Evolutionary conservation across 2,797 vertebrate species (phyloP), one percentile per base, ranked within the genome.

Genomic region (Psittacula echo): DNA sequence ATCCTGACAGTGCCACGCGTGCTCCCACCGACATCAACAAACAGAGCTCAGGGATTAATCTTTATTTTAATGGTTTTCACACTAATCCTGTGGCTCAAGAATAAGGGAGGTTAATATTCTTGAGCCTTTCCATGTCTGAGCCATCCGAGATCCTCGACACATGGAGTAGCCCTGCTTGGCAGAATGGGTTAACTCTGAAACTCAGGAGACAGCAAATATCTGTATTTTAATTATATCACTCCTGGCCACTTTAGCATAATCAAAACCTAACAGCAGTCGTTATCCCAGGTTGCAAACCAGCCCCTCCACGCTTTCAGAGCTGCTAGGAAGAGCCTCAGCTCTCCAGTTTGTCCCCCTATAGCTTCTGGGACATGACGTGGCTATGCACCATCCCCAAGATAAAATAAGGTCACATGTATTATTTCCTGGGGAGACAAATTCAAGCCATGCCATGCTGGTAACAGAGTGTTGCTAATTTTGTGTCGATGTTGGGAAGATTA

Each of bases 171-270:
- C 65, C 21, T 27, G 68, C 75, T 67, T 30, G 37, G 48, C 65
- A 53, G 72, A 85, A n/a, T 3, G 44, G 51, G 22, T 58, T 93
- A 81, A 41, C 21, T 24, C 47, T 17, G 62, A 75, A 84, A 41
- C n/a, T 73, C n/a, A 1, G 44, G 70, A 90, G 73, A 70, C 75
- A 73, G 58, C 54, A 54, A 70, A 79, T 78, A 66, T 76, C 54
- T 82, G 2, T 34, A 64, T 79, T 95, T 95, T 82, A 73, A 71
- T 90, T 71, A 21, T 93, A 90, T 71, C 65, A 39, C 54, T 76
- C 79, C 64, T 74, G 73, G 4, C 56, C 74, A 50, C 64, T 88
- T 93, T 27, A 85, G 30, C 32, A 6, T 67, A 91, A 88, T 75
- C 67, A 79, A 81, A 76, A 85, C 74, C 60, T 87, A 93, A 39